Percentiles rank a stretch among this genome's conserved stretches.
These are phyloP conservation scores for Scaptomyza hsui DNA, from an alignment of 1,140 invertebrate genomes.

Conservation along the genomic window DNA sequence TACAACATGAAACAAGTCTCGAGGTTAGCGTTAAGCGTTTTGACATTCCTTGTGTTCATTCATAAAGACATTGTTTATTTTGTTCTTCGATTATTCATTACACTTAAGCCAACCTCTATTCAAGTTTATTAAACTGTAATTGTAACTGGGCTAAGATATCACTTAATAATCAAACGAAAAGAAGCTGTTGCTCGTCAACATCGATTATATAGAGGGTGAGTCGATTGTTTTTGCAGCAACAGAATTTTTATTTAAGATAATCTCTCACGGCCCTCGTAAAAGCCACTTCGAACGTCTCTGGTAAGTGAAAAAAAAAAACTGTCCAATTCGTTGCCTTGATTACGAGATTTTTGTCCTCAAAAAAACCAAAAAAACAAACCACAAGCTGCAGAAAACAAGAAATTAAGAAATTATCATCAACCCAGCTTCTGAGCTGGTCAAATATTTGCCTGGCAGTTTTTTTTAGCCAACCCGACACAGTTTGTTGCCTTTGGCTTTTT, in stretches of 20 bases:
- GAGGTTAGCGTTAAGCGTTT: slow-evolving; percentile 23
- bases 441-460: slow-evolving; percentile 72
- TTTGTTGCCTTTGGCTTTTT: slow-evolving; percentile 50
- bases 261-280: not conserved
- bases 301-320: slow-evolving; percentile 63
- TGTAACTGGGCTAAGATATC: too few species aligned
- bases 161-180: too few species aligned
- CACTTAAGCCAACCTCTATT: too few species aligned
- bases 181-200: too few species aligned
- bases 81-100: too few species aligned
- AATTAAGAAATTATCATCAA: slow-evolving; percentile 36
- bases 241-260: too few species aligned
- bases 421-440: slow-evolving; percentile 60
- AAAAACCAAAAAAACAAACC: slow-evolving; percentile 1
- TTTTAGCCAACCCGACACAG: slow-evolving; percentile 46
- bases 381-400: not conserved
- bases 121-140: too few species aligned
- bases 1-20: slow-evolving; percentile 4
- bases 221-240: too few species aligned
- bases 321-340: slow-evolving; percentile 68
- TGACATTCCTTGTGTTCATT: too few species aligned
- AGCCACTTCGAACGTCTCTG: not conserved
- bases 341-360: slow-evolving; percentile 40
- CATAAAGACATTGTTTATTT: too few species aligned
- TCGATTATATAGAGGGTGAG: too few species aligned